phyloP scores from a whole-genome alignment of 2,797 vertebrate species.

The Harpagifer antarcticus region DNA sequence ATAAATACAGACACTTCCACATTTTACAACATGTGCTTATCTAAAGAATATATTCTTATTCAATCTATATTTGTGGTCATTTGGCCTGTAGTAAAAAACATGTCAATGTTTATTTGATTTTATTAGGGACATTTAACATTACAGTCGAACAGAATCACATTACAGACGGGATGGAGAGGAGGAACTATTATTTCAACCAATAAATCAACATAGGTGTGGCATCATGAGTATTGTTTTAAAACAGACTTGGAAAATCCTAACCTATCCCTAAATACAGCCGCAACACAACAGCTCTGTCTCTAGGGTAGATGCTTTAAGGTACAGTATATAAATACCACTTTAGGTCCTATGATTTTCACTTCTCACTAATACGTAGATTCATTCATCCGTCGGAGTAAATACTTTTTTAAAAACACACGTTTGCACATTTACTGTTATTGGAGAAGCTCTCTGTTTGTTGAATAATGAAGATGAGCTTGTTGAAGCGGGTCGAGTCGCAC shows the following conservation, averaged over 20 bases:
- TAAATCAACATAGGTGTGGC: background rate
- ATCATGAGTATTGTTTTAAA: background rate
- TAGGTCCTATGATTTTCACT: too few relatives aligned
- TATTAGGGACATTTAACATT: background rate
- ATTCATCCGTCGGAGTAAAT: too few relatives aligned
- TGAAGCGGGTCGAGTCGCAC: background rate
- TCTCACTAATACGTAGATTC: too few relatives aligned
- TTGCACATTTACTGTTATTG: background rate
- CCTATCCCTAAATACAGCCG: background rate
- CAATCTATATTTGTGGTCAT: too few relatives aligned
- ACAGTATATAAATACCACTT: too few relatives aligned
- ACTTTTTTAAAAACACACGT: background rate
- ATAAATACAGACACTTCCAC: too few relatives aligned
- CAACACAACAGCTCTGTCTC: background rate
- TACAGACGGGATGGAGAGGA: background rate
- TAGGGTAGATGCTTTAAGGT: too few relatives aligned
- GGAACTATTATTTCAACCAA: background rate
- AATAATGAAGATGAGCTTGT: conserved; percentile 9
- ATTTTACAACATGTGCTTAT: too few relatives aligned
- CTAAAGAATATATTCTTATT: too few relatives aligned
- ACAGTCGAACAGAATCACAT: background rate
- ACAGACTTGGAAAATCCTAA: background rate
- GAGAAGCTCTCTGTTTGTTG: background rate
- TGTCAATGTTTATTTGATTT: too few relatives aligned
- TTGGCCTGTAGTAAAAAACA: too few relatives aligned